These are phyloP conservation scores for Hyposmocoma kahamanoa DNA, from an alignment of 1,140 invertebrate genomes.

Conservation along the genomic window DNA sequence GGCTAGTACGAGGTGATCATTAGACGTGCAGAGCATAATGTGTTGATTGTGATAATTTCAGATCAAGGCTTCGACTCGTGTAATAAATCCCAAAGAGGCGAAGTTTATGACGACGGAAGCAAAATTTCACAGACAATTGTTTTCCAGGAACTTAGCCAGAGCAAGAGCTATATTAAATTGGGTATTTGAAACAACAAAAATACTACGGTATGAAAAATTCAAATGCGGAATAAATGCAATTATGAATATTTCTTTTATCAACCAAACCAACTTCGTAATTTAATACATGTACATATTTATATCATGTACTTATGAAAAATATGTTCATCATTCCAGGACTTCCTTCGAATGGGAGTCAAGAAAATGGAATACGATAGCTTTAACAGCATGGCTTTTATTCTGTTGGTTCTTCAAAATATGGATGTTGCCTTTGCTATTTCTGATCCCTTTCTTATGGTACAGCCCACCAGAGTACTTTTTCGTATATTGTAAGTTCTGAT, in stretches of 20 bases:
- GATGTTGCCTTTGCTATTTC: constrained; percentile 54
- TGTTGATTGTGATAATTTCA: constrained; percentile 24
- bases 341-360: constrained; percentile 61
- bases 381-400: constrained; percentile 41
- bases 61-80: constrained; percentile 85
- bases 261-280: too few species aligned
- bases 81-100: constrained; percentile 94
- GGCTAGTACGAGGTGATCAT: too few species aligned
- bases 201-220: constrained; percentile 89
- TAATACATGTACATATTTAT: too few species aligned
- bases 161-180: constrained; percentile 89
- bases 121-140: constrained; percentile 94
- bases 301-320: too few species aligned
- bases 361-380: constrained; percentile 34
- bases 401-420: constrained; percentile 50
- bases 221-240: too few species aligned
- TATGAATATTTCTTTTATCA: too few species aligned
- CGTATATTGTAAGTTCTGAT: background rate
- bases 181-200: constrained; percentile 87
- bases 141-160: constrained; percentile 91
- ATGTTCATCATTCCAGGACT: constrained; percentile 43
- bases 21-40: too few species aligned
- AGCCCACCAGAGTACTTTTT: constrained; percentile 24
- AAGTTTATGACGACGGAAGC: constrained; percentile 92
- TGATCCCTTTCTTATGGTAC: constrained; percentile 53